Percentiles rank a stretch among this genome's conserved stretches.
phyloP scores from a whole-genome alignment of 2,888 invertebrate genomes.

The Folsomia manolachei region DNA sequence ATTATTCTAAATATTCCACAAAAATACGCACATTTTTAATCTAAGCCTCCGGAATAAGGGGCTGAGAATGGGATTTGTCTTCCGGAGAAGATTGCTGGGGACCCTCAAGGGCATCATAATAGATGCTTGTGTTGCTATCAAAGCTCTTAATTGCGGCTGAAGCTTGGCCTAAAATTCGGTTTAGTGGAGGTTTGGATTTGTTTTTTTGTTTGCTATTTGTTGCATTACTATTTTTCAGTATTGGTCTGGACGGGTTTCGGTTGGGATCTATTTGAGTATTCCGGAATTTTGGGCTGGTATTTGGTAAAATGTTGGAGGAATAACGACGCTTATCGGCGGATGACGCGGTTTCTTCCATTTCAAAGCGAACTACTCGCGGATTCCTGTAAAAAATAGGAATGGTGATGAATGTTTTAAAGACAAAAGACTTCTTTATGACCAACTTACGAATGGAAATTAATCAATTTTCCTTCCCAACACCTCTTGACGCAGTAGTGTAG shows the following conservation, averaged over 20 bases:
- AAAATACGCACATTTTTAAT: too few relatives aligned
- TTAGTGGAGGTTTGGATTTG: neutral
- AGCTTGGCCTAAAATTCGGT: neutral
- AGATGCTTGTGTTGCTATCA: conserved; percentile 12
- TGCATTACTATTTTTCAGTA: neutral
- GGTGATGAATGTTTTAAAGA: neutral
- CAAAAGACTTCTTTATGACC: neutral
- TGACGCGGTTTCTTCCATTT: neutral
- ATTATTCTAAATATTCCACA: too few relatives aligned
- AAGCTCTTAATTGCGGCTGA: conserved; percentile 7
- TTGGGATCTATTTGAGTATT: neutral
- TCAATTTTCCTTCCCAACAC: neutral
- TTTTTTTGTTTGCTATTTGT: neutral
- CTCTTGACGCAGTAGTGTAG: conserved; percentile 6
- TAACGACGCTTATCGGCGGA: neutral
- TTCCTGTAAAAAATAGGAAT: neutral
- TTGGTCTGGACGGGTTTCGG: conserved; percentile 11
- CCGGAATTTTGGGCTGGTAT: neutral
- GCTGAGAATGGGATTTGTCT: neutral
- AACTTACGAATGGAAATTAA: conserved; percentile 3
- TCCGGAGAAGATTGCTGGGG: neutral
- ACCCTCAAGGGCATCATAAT: conserved; percentile 11
- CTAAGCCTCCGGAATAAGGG: neutral
- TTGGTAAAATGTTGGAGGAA: neutral
- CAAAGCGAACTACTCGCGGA: neutral